Base-by-base conservation (phyloP, 2,888 invertebrate species). In the Germaria angustata region DNA sequence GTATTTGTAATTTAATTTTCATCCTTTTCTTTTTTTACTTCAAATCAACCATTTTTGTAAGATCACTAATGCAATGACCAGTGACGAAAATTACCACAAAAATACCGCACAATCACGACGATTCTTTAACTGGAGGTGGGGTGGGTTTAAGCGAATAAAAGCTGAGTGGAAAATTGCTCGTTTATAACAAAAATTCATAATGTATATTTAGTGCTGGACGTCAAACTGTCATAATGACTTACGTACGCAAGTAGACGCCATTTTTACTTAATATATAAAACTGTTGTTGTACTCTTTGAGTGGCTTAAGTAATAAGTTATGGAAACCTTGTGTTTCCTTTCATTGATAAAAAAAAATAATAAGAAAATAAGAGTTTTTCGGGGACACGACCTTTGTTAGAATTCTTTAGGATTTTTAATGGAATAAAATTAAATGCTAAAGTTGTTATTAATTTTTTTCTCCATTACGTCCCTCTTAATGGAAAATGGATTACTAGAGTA, bases 221-320 rank as follows among this genome's bases (percentile, higher is more conserved):
- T 49, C 78, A 78, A 81, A 73, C 69, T 81, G 78, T 73, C 78
- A 81, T 63, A 78, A 73, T 69, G 81, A 81, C 81, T 63, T 53
- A 13, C 15, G 51, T 61, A 53, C 44, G 44, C 53, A 55, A 65
- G 11, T 65, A 65, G 68, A 73, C 72, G 78, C 73, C 68, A 81
- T 78, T 78, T 81, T 73, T 68, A 68, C 55, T 78, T n/a, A 17
- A 41, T 39, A 41, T 20, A 39, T n/a, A n/a, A 51, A 17, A 28
- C 57, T 46, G 24, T 36, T 57, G 36, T 34, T 17, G 36, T 55
- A 41, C 28, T 24, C 41, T 44, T 57, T 68, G 55, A 68, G 34
- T 63, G 78, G 55, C 63, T 81, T 81, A 81, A 78, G 39, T 78
- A 51, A 73, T 81, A 78, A 81, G 78, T 81, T 81, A 73, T 78